Conservation (phyloP, 2,113 vertebrate genomes). For the Aspiorhynchus laticeps region DNA sequence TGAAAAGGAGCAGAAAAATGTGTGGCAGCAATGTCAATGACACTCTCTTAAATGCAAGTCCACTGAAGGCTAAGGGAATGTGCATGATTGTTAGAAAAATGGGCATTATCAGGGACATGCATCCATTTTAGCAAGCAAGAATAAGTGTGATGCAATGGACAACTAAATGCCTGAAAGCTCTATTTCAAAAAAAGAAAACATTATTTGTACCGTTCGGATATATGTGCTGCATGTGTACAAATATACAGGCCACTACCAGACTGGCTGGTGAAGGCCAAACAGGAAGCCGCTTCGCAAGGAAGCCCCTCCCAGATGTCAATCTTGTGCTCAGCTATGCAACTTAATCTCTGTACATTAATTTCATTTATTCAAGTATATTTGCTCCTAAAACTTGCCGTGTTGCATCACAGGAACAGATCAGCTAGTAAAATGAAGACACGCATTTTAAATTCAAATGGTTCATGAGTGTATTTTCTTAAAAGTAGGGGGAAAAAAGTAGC, state of each 20-base stretch:
- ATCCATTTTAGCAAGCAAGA: conserved; percentile 39
- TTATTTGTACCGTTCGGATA: conserved; percentile 73
- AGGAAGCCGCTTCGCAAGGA: conserved; percentile 19
- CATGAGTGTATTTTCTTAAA: conserved; percentile 70
- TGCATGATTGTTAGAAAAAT: conserved; percentile 81
- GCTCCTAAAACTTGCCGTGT: conserved; percentile 30
- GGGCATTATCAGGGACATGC: conserved; percentile 60
- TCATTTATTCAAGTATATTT: conserved; percentile 52
- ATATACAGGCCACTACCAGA: conserved; percentile 63
- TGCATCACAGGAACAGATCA: conserved; percentile 2
- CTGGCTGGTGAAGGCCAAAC: conserved; percentile 47
- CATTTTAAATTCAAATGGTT: conserved; percentile 77
- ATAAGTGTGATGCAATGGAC: conserved; percentile 49
- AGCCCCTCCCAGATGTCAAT: conserved; percentile 30
- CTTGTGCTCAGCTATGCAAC: conserved; percentile 29
- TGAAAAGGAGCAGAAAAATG: conserved; percentile 9
- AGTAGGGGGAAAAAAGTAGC: conserved; percentile 66
- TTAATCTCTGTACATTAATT: conserved; percentile 46
- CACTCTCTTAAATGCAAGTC: conserved; percentile 85
- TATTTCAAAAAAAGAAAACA: background rate
- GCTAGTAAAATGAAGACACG: conserved; percentile 66
- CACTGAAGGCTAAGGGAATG: conserved; percentile 89
- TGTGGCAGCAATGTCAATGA: conserved; percentile 62
- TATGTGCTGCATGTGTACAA: conserved; percentile 79
- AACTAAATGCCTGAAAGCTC: conserved; percentile 40